Evolutionary conservation across 2,888 invertebrate genomes (phyloP), one percentile per base, ranked within the genome.

Genomic region (Coecobrya sp.): DNA sequence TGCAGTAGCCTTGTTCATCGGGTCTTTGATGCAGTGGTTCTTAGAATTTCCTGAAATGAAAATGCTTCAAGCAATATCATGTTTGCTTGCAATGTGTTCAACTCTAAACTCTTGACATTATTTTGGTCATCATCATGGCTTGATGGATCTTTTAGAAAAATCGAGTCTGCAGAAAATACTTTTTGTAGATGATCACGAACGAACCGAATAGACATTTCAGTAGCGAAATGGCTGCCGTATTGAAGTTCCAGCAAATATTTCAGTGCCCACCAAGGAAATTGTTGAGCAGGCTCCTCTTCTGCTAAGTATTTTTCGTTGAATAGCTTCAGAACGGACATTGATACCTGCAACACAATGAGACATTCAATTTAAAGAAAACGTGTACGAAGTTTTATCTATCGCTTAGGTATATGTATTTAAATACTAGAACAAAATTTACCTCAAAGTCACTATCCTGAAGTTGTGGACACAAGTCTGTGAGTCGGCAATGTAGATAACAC

Each of bases 231-330:
- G 27, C 19, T 52, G 4, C 25, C 27, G 22, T 90, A 90, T 25
- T 90, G 90, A 0, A 90, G 55, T 27, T 90, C 85, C 85, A 90
- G 25, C 90, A 90, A 86, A 30, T 79, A 42, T 22, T 86, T 90
- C 4, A 90, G 19, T 5, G 65, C 90, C 86, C 86, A 85, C 90
- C 90, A 90, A 11, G 85, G 85, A 16, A 70, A 81, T 55, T 55
- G 42, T 19, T 73, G n/a, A 19, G n/a, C n/a, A 0, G 3, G 3
- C 22, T 45, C 45, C 0, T 73, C 49, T 27, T 7, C 8, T 10
- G 7, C 13, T 5, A 68, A 68, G 16, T 82, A 70, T 8, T 70
- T 82, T 13, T 65, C 16, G 5, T 27, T 11, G 25, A 81, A 89
- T 8, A 59, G 8, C 25, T 79, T 82, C 10, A 73, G 1, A 19